A percentile compares a stretch with the other conserved stretches of the same genome.
phyloP scores from a whole-genome alignment of 2,888 invertebrate genomes.

The Lottia gigantea region DNA sequence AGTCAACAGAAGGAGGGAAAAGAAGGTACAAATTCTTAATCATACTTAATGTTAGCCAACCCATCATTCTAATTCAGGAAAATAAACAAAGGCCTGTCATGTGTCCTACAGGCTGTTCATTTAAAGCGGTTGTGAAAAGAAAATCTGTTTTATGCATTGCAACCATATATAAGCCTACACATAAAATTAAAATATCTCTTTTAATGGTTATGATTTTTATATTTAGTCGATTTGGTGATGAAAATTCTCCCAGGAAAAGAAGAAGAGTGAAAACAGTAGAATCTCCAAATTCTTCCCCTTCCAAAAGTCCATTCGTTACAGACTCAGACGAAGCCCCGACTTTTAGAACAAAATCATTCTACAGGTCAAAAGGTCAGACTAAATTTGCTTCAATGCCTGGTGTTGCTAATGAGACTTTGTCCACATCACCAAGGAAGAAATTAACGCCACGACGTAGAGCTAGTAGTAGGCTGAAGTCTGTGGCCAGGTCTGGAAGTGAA shows the following conservation, averaged over 20 bases:
- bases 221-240: neutral
- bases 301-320: constrained; percentile 14
- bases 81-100: too few species aligned
- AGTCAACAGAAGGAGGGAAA: too few species aligned
- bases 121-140: too few species aligned
- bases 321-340: constrained; percentile 29
- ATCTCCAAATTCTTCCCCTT: constrained; percentile 12
- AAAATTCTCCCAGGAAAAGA: constrained; percentile 8
- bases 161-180: too few species aligned
- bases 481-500: neutral
- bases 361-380: constrained; percentile 43
- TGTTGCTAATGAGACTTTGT: constrained; percentile 12
- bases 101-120: too few species aligned
- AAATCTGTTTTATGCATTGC: too few species aligned
- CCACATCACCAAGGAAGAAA: neutral
- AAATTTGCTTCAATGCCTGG: constrained; percentile 1
- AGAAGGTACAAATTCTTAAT: too few species aligned
- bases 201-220: too few species aligned
- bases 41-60: too few species aligned
- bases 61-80: too few species aligned
- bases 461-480: neutral
- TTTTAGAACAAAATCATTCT: constrained; percentile 47
- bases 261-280: neutral
- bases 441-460: neutral
- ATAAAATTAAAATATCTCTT: too few species aligned